phyloP scores from a whole-genome alignment of 2,113 vertebrate genomes.

The Nycticryphes semicollaris region DNA sequence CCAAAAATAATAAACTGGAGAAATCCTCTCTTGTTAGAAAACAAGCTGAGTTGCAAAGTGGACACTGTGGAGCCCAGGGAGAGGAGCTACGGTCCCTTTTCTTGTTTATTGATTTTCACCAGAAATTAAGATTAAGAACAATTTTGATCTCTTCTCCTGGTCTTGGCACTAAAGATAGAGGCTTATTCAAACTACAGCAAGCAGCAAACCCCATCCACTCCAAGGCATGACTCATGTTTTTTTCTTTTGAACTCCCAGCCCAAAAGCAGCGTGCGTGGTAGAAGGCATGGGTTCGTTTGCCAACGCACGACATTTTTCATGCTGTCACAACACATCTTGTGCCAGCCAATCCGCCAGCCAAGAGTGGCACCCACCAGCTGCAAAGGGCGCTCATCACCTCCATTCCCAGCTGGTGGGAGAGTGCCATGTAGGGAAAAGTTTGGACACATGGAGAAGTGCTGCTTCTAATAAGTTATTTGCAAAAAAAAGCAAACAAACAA shows the following conservation, averaged over 20 bases:
- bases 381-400: conserved; percentile 11
- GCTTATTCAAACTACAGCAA: conserved; percentile 55
- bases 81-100: not conserved
- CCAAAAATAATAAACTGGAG: not conserved
- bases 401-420: not conserved
- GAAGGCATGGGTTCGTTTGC: conserved; percentile 54
- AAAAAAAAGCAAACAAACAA: conserved; percentile 1
- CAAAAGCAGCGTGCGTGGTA: conserved; percentile 41
- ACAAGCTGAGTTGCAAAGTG: not conserved
- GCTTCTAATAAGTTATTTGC: conserved; percentile 8
- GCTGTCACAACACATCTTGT: conserved; percentile 40
- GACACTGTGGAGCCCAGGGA: not conserved
- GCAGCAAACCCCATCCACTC: conserved; percentile 56
- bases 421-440: not conserved
- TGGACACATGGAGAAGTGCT: not conserved
- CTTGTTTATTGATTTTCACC: not conserved
- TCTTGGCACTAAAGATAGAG: conserved; percentile 47
- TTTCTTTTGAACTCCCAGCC: conserved; percentile 43
- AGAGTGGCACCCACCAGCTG: conserved; percentile 68
- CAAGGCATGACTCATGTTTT: conserved; percentile 66
- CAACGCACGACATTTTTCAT: conserved; percentile 67
- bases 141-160: conserved; percentile 34
- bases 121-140: conserved; percentile 54
- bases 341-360: conserved; percentile 62
- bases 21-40: not conserved